Conservation (phyloP, 2,113 vertebrate species). For the Carettochelys insculpta region DNA sequence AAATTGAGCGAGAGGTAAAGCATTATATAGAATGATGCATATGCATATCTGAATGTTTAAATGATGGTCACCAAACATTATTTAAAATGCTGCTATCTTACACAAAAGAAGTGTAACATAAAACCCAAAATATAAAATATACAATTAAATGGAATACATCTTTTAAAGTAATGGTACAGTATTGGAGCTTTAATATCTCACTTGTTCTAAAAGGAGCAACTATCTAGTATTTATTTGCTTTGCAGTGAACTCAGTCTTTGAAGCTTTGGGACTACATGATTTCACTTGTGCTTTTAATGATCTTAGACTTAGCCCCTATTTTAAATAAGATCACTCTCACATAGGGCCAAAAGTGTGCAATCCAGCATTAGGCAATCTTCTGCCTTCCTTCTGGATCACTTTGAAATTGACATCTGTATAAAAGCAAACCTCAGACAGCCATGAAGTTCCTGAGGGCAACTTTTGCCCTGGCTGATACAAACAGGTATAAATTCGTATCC, state of each 20-base stretch:
- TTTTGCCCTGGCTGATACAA: background rate
- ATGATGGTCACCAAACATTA: background rate
- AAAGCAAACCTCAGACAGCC: background rate
- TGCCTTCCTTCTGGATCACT: background rate
- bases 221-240: background rate
- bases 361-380: background rate
- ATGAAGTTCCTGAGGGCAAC: background rate
- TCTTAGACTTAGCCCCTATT: too few species aligned
- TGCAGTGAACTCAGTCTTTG: background rate
- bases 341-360: background rate
- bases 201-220: background rate
- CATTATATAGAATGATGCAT: background rate
- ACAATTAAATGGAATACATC: background rate
- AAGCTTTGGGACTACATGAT: background rate
- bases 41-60: background rate
- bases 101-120: accelerated
- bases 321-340: background rate
- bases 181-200: accelerated
- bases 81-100: background rate
- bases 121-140: background rate
- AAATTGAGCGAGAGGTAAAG: background rate
- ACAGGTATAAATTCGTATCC: background rate
- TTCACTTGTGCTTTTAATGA: background rate
- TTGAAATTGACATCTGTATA: accelerated
- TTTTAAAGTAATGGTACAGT: background rate